Evolutionary conservation across 1,140 invertebrate genomes (phyloP), one percentile per base, ranked within the genome.

Genomic region (honey bee (Apis mellifera)): DNA sequence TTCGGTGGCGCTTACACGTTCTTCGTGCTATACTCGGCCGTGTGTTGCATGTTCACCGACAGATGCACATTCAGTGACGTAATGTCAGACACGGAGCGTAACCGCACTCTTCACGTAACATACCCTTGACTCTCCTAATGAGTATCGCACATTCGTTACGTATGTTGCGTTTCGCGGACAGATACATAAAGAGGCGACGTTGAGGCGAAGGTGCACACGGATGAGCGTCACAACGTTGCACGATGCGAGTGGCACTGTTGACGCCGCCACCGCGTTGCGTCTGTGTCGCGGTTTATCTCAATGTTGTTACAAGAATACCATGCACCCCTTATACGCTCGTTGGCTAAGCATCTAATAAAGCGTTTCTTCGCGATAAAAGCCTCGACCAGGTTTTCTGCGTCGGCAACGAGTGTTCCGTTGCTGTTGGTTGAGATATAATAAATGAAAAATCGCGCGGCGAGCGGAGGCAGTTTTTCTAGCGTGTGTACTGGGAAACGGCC

Each of bases 111-210:
- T 91, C 91, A 92, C 91, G 91, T 92, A 92, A 92, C 91, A 86
- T 92, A 92, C 92, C 92, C 91, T 93, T 93, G 92, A 93, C 91
- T 93, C 90, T 90, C 86, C 90, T 92, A 92, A 92, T 91, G 91
- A 93, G 86, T 90, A 89, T 91, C 89, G 89, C 89, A 86, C 89
- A 90, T 92, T 91, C 87, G 92, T 92, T 93, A 92, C 89, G 91
- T 92, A 83, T 81, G 86, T 83, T 84, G 78, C 87, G 86, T 72
- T 87, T 86, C 86, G 82, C 66, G 65, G 55, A 84, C 79, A 66
- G 77, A 83, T 26, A 50, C 50, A 54, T 69, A 72, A 55, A 21
- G 57, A 69, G 52, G 59, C 32, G 55, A 42, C 23, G 59, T 23
- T 5, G 64, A 32, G 13, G 15, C 78, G 59, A 52, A 79, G 59